These are phyloP conservation scores for Drosophila nigromelanica DNA, from an alignment of 1,140 invertebrate genomes.

Conservation along the genomic window DNA sequence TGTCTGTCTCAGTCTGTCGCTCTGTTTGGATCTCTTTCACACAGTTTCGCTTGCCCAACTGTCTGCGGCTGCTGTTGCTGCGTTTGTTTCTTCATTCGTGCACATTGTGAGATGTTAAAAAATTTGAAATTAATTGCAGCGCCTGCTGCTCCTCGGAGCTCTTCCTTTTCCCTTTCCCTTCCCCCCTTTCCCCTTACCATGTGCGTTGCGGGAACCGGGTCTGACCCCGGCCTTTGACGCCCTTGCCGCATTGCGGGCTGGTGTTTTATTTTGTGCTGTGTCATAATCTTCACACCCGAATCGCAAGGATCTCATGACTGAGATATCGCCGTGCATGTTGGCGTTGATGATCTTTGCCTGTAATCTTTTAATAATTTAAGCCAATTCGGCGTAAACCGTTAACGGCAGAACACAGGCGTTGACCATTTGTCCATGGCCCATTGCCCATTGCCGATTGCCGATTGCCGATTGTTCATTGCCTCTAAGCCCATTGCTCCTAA, in stretches of 20 bases:
- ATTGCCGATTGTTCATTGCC: constrained; percentile 5
- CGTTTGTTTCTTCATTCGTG: constrained; percentile 13
- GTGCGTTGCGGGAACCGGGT: not conserved
- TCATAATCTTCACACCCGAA: constrained; percentile 80
- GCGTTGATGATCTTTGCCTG: constrained; percentile 70
- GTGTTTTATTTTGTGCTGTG: constrained; percentile 69
- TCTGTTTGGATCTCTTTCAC: constrained; percentile 25
- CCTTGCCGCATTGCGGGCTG: constrained; percentile 26
- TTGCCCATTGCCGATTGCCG: constrained; percentile 38
- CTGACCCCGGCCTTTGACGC: constrained; percentile 34
- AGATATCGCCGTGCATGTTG: constrained; percentile 33
- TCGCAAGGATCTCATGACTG: constrained; percentile 37
- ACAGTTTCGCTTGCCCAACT: constrained; percentile 43
- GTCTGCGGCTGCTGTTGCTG: constrained; percentile 24
- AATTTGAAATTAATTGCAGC: constrained; percentile 81
- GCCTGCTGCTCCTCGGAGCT: constrained; percentile 32
- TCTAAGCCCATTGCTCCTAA: constrained; percentile 4
- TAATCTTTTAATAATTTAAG: constrained; percentile 83
- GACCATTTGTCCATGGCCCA: constrained; percentile 34
- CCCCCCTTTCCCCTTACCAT: not conserved
- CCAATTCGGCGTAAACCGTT: constrained; percentile 81
- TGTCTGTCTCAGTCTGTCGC: not conserved
- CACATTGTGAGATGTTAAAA: constrained; percentile 50
- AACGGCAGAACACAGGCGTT: constrained; percentile 54
- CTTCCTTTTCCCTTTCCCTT: not conserved